Conservation (phyloP, 2,797 vertebrate genomes). For the Sebastolobus alascanus region DNA sequence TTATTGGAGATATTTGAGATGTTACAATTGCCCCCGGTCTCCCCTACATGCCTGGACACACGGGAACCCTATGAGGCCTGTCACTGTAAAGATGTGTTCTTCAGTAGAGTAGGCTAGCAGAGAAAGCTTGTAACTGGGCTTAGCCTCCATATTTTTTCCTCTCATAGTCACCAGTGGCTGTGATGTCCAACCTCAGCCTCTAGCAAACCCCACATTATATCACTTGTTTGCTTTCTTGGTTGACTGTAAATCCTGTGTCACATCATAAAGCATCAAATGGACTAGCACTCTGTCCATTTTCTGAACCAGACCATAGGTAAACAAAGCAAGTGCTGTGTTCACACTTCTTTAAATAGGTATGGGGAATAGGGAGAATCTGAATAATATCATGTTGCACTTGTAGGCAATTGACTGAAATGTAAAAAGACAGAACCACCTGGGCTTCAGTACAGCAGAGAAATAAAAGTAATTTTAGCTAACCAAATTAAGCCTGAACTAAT, state of each 20-base stretch:
- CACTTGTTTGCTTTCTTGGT: background rate
- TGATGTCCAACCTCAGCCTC: background rate
- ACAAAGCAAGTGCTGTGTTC: background rate
- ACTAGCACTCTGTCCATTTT: background rate
- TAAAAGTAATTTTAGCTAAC: conserved; percentile 9
- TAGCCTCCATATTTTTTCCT: background rate
- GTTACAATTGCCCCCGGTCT: no score
- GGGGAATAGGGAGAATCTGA: background rate
- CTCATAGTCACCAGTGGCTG: background rate
- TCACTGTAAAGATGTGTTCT: background rate
- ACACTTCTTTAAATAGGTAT: background rate
- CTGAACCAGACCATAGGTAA: background rate
- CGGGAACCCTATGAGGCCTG: background rate
- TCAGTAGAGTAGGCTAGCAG: background rate
- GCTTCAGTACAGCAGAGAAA: background rate
- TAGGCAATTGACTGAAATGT: background rate
- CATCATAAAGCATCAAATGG: background rate
- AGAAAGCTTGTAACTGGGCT: conserved; percentile 7
- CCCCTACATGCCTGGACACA: background rate
- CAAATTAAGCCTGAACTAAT: conserved; percentile 10
- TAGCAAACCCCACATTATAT: background rate
- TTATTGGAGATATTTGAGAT: no score
- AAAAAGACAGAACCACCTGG: conserved; percentile 1
- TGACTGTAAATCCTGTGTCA: conserved; percentile 1
- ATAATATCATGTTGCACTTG: background rate